Evolutionary conservation across 2,113 vertebrate species (phyloP), one percentile per base, ranked within the genome.

Genomic region (Cricetomys ansorgei): DNA sequence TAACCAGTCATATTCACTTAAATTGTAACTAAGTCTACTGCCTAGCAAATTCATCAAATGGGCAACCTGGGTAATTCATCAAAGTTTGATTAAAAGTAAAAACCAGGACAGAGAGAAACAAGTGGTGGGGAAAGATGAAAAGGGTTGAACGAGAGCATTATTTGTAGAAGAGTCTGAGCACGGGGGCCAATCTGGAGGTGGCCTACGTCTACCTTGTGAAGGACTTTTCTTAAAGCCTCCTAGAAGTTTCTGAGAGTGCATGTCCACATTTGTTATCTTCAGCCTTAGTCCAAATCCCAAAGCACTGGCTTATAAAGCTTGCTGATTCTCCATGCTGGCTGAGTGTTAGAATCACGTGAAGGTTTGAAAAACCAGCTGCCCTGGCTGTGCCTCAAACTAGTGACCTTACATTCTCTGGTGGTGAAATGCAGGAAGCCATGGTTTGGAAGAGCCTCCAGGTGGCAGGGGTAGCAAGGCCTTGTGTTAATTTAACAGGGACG

Each of bases 361-460:
- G 64, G n/a, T 67, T 43, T 67, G 65, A 43, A 64, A 55, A n/a
- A 13, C 17, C 6, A 17, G 62, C 8, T 5, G 1, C 23, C 19
- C 10, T 0, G 17, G 62, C 62, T 73, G 86, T 16, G n/a, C 37
- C 85, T 48, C 37, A 48, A 48, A 50, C 45, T 65, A 37, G 43
- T 83, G 15, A 79, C 31, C 27, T 55, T 7, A 65, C 11, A 65
- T 65, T 37, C 65, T 43, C 13, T 25, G 0, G 3, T 19, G 12
- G 2, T 23, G 1, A 34, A 43, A 55, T 0, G 0, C 34, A 81
- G 48, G 70, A 1, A 1, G 50, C 15, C 29, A 12, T 1, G 4
- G 9, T 43, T 40, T 37, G 23, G 23, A 50, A 59, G 45, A 9
- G 5, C 50, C 50, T 75, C 3, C 50, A 70, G 64, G 72, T 69